Evolutionary conservation across 2,113 vertebrate genomes (phyloP).

Genomic region (Myotis yumanensis): DNA sequence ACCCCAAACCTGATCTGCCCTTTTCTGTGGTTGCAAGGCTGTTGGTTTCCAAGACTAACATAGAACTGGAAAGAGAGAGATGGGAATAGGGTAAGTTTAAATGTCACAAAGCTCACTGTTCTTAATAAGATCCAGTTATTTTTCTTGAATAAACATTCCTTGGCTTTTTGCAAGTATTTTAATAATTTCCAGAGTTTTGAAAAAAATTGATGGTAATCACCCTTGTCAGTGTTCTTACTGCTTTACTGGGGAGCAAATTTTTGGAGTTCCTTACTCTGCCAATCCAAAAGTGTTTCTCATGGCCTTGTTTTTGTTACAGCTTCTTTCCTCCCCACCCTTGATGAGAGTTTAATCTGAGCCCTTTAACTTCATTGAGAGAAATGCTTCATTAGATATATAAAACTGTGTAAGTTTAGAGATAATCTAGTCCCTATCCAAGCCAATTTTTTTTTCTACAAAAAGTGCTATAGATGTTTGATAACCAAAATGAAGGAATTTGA

Average conservation of each 20-base stretch:
- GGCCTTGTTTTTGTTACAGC: background rate
- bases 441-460: background rate
- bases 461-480: background rate
- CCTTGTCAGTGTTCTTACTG: background rate
- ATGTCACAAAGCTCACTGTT: background rate
- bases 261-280: background rate
- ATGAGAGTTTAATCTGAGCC: background rate
- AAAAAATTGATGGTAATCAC: background rate
- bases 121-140: background rate
- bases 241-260: background rate
- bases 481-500: background rate
- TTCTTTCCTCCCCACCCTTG: background rate
- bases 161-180: background rate
- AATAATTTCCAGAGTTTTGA: background rate
- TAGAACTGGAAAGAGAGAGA: background rate
- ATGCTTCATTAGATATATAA: background rate
- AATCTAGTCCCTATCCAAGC: background rate
- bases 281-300: background rate
- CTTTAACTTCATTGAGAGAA: background rate
- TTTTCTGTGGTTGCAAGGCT: background rate
- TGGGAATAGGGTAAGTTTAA: background rate
- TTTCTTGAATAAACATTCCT: background rate
- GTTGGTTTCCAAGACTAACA: background rate
- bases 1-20: background rate
- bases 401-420: background rate